phyloP scores from a whole-genome alignment of 2,113 vertebrate genomes.

The Gulo gulo region DNA sequence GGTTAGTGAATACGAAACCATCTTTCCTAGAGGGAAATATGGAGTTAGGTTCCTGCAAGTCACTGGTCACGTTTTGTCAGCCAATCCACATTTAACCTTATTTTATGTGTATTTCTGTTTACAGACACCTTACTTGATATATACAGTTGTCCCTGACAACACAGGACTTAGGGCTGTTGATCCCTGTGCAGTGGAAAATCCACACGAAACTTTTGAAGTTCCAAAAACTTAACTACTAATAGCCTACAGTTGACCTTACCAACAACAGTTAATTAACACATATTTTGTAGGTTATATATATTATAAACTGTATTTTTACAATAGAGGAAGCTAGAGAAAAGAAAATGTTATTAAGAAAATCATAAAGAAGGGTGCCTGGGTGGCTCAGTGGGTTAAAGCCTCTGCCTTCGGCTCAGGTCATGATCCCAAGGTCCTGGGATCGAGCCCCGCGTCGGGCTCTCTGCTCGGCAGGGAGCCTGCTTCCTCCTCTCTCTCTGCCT shows the following conservation, averaged over 20 bases:
- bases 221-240: background rate
- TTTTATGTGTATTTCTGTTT: background rate
- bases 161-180: background rate
- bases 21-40: background rate
- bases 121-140: background rate
- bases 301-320: background rate
- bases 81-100: background rate
- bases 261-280: background rate
- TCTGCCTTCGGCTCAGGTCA: too few relatives aligned
- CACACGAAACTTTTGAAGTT: background rate
- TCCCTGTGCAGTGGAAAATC: background rate
- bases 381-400: too few relatives aligned
- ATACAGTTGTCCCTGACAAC: background rate
- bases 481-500: too few relatives aligned
- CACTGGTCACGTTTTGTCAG: background rate
- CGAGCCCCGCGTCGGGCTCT: too few relatives aligned
- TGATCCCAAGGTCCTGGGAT: too few relatives aligned
- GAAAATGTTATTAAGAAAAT: background rate
- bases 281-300: background rate
- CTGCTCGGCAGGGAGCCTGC: too few relatives aligned
- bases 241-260: background rate
- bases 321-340: background rate
- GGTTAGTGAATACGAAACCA: background rate
- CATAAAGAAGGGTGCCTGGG: background rate
- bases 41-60: background rate